These are phyloP conservation scores for Podiceps cristatus DNA, from an alignment of 2,113 vertebrate genomes.

Conservation along the genomic window DNA sequence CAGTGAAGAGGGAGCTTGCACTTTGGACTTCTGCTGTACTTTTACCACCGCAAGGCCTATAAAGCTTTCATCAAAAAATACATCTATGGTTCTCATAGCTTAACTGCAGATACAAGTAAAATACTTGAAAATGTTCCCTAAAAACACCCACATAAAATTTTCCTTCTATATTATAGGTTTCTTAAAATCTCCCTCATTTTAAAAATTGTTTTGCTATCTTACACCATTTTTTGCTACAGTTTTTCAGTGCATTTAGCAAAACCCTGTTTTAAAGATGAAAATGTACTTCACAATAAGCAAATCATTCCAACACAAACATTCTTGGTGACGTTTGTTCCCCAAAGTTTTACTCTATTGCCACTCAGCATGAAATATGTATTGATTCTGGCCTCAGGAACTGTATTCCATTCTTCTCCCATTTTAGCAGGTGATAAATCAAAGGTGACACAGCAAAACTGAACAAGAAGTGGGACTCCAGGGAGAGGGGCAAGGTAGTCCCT, in stretches of 20 bases:
- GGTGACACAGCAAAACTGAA: background rate
- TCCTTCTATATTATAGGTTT: background rate
- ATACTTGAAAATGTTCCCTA: background rate
- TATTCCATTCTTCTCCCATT: background rate
- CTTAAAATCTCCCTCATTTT: background rate
- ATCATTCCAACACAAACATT: background rate
- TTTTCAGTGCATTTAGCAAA: background rate
- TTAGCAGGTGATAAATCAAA: conserved; percentile 31
- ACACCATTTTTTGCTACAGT: background rate
- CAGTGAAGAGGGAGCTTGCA: background rate
- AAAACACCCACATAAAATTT: background rate
- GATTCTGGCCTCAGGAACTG: conserved; percentile 21
- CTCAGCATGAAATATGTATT: background rate
- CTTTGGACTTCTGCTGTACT: background rate
- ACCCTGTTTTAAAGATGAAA: background rate
- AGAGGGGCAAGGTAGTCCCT: background rate
- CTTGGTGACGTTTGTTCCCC: background rate
- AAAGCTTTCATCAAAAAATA: background rate
- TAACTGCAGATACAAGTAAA: background rate
- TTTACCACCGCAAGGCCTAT: background rate
- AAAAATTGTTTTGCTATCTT: background rate
- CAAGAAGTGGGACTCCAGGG: background rate
- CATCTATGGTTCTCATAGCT: background rate
- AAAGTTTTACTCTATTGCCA: background rate
- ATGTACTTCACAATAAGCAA: background rate